Evolutionary conservation across 2,888 invertebrate genomes (phyloP).

Genomic region (Unio pictorum): DNA sequence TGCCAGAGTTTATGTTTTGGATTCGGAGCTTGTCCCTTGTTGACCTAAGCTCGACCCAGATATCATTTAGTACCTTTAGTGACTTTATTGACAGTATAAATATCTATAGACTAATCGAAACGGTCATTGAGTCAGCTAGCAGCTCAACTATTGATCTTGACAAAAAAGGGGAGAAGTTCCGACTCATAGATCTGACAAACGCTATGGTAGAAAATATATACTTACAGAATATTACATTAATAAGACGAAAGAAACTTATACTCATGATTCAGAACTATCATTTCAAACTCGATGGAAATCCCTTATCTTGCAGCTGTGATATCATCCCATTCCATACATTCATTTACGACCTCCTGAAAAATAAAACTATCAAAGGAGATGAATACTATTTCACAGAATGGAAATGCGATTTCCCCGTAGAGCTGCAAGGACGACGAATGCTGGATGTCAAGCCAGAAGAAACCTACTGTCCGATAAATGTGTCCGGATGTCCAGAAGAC

Average conservation of each 20-base stretch:
- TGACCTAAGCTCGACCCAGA: slow-evolving; percentile 10
- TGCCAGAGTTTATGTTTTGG: slow-evolving; percentile 21
- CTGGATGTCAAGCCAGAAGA: slow-evolving; percentile 14
- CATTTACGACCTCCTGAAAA: background rate
- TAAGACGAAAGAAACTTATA: background rate
- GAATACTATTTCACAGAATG: slow-evolving; percentile 25
- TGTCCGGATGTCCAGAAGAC: slow-evolving; percentile 10
- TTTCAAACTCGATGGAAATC: slow-evolving; percentile 13
- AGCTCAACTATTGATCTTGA: slow-evolving; percentile 5
- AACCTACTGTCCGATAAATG: slow-evolving; percentile 14
- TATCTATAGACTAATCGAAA: background rate
- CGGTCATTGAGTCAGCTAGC: slow-evolving; percentile 15
- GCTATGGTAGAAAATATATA: slow-evolving; percentile 2
- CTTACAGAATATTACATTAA: too few relatives aligned
- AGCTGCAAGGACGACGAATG: slow-evolving; percentile 13
- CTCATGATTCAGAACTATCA: slow-evolving; percentile 13
- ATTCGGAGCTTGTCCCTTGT: slow-evolving; percentile 9
- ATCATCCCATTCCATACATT: slow-evolving; percentile 11
- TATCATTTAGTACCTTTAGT: slow-evolving; percentile 12
- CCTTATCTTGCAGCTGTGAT: slow-evolving; percentile 13
- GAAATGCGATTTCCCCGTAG: slow-evolving; percentile 18
- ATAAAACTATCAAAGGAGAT: background rate
- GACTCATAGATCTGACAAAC: slow-evolving; percentile 12
- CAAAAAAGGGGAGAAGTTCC: slow-evolving; percentile 5
- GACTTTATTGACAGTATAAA: slow-evolving; percentile 8